Conservation (phyloP, 2,113 vertebrate genomes). For the Reinhardtius hippoglossoides region DNA sequence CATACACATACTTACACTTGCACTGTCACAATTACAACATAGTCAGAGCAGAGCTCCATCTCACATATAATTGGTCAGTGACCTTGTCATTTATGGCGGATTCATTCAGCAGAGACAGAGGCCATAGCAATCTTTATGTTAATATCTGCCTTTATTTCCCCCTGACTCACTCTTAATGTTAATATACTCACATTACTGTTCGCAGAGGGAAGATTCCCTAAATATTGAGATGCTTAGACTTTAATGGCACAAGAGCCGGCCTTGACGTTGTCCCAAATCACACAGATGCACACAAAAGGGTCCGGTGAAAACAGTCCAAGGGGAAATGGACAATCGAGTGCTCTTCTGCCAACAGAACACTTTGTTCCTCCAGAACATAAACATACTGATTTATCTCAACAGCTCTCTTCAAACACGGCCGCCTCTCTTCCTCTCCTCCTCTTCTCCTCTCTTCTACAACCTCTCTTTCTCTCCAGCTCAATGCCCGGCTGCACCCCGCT, state of each 20-base stretch:
- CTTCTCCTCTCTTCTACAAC: slow-evolving; percentile 45
- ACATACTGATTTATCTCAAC: slow-evolving; percentile 84
- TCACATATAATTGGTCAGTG: slow-evolving; percentile 16
- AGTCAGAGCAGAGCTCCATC: background rate
- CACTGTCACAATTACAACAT: background rate
- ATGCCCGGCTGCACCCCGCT: slow-evolving; percentile 61
- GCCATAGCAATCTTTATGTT: slow-evolving; percentile 24
- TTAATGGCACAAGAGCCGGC: slow-evolving; percentile 48
- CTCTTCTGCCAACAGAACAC: slow-evolving; percentile 82
- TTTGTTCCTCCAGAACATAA: slow-evolving; percentile 83
- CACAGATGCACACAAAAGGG: slow-evolving; percentile 32
- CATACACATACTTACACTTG: background rate
- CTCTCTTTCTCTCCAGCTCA: slow-evolving; percentile 64
- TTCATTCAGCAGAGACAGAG: slow-evolving; percentile 9
- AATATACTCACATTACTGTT: slow-evolving; percentile 38
- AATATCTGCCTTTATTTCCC: slow-evolving; percentile 34
- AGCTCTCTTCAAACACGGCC: slow-evolving; percentile 76
- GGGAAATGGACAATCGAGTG: slow-evolving; percentile 75
- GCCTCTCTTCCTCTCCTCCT: slow-evolving; percentile 64
- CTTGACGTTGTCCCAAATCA: slow-evolving; percentile 35
- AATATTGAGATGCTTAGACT: slow-evolving; percentile 51
- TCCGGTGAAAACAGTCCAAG: slow-evolving; percentile 65
- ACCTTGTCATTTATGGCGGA: slow-evolving; percentile 36
- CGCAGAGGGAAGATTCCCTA: slow-evolving; percentile 16
- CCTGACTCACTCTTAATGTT: slow-evolving; percentile 32